These are phyloP conservation scores for Dicyrtoma fusca DNA, from an alignment of 2,888 invertebrate genomes.

Conservation along the genomic window DNA sequence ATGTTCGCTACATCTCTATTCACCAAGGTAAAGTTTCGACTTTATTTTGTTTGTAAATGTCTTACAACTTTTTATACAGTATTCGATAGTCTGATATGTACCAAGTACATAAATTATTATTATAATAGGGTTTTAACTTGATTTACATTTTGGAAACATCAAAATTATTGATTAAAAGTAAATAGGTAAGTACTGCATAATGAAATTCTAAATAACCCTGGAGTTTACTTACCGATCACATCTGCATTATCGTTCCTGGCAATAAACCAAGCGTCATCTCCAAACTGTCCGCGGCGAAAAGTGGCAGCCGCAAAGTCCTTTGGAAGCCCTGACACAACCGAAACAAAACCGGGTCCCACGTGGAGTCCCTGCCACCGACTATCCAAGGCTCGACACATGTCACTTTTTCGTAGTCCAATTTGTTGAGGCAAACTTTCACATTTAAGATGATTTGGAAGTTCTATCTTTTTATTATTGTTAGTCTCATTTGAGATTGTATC, in stretches of 20 bases:
- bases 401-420: constrained; percentile 31
- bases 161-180: no score
- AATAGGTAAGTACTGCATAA: no score
- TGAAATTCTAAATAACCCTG: no score
- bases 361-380: constrained; percentile 51
- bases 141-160: no score
- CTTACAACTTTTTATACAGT: no score
- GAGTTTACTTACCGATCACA: constrained; percentile 77
- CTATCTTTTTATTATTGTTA: constrained; percentile 42
- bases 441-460: constrained; percentile 32
- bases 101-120: no score
- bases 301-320: constrained; percentile 81
- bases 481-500: constrained; percentile 32
- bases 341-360: constrained; percentile 53
- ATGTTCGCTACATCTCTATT: no score
- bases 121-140: no score
- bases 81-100: no score
- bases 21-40: no score
- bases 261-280: constrained; percentile 96
- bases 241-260: constrained; percentile 77
- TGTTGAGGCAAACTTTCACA: constrained; percentile 36
- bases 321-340: constrained; percentile 91
- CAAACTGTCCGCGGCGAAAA: constrained; percentile 86
- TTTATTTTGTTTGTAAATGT: no score
- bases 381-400: constrained; percentile 50